A percentile compares a stretch with the other conserved stretches of the same genome.
Conservation (phyloP, 2,113 vertebrate species). For the Mustela lutreola region DNA sequence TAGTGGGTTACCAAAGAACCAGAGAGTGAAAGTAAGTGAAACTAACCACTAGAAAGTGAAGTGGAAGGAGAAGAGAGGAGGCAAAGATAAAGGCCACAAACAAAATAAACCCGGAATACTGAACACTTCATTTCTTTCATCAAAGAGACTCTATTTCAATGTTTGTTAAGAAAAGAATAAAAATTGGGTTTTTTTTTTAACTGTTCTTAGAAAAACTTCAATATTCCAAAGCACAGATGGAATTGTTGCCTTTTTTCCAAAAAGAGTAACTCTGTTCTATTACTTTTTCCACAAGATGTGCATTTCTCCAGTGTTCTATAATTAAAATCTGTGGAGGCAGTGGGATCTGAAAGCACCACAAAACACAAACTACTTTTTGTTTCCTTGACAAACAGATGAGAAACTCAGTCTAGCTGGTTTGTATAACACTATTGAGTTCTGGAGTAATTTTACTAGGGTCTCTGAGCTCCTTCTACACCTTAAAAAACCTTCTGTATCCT, state of each 20-base stretch:
- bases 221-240: slow-evolving; percentile 34
- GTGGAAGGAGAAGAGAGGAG: background rate
- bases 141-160: slow-evolving; percentile 41
- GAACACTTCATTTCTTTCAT: slow-evolving; percentile 26
- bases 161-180: background rate
- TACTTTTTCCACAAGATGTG: background rate
- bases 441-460: background rate
- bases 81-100: background rate
- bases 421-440: background rate
- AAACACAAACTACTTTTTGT: slow-evolving; percentile 31
- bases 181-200: background rate
- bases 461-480: background rate
- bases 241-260: slow-evolving; percentile 53
- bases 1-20: background rate
- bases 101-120: slow-evolving; percentile 36
- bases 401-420: slow-evolving; percentile 32
- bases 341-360: background rate
- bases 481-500: background rate
- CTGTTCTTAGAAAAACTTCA: background rate
- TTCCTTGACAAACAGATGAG: slow-evolving; percentile 53
- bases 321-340: background rate
- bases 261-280: slow-evolving; percentile 21
- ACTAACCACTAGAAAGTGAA: background rate
- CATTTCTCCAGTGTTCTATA: background rate
- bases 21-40: background rate